phyloP scores from a whole-genome alignment of 2,888 invertebrate genomes.

The Latrodectus elegans region DNA sequence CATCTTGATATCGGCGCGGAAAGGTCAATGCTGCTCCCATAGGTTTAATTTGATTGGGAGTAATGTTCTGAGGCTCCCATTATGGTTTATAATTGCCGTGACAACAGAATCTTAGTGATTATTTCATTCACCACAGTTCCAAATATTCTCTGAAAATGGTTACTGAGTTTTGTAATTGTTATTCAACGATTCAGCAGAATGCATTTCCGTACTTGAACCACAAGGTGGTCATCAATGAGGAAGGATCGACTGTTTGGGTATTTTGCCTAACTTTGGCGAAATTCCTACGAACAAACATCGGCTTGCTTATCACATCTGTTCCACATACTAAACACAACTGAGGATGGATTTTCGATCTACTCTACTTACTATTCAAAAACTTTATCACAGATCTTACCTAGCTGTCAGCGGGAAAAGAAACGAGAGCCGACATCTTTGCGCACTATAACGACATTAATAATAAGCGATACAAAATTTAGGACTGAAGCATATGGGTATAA shows the following conservation, averaged over 20 bases:
- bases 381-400: too few species aligned
- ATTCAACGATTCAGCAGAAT: neutral
- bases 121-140: neutral
- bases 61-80: neutral
- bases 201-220: neutral
- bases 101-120: neutral
- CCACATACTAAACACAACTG: neutral
- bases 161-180: neutral
- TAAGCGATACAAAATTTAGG: too few species aligned
- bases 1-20: neutral
- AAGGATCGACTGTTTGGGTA: neutral
- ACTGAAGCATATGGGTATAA: too few species aligned
- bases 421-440: too few species aligned
- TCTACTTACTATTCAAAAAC: too few species aligned
- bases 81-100: neutral
- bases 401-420: too few species aligned
- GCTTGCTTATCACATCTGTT: neutral
- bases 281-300: neutral
- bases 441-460: too few species aligned
- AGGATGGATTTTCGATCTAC: neutral
- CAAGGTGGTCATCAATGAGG: neutral
- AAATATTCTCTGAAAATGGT: neutral
- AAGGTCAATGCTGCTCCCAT: neutral
- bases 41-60: neutral
- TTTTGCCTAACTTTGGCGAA: neutral